Conservation (phyloP, 2,797 vertebrate genomes). For the Enteromius anoplus region DNA sequence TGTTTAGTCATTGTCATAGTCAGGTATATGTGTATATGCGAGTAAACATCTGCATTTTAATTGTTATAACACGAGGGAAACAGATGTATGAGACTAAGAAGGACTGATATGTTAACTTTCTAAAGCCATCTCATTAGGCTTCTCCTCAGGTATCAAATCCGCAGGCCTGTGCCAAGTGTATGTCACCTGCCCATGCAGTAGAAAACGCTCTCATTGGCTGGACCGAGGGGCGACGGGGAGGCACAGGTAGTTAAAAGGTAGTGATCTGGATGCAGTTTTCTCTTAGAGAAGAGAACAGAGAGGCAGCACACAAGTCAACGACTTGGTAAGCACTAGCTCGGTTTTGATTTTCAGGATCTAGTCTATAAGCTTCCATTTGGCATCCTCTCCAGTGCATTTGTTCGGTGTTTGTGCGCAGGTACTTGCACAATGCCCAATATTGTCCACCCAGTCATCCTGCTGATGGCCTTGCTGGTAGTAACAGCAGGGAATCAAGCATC, state of each 20-base stretch:
- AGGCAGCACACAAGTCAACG: constrained; percentile 56
- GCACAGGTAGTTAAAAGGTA: constrained; percentile 71
- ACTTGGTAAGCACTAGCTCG: constrained; percentile 63
- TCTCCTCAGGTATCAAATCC: constrained; percentile 72
- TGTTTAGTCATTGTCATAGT: neutral
- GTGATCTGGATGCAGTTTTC: constrained; percentile 49
- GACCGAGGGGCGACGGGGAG: constrained; percentile 51
- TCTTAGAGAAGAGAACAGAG: constrained; percentile 61
- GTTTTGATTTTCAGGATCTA: neutral
- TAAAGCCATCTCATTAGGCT: constrained; percentile 65
- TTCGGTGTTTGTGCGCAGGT: constrained; percentile 9
- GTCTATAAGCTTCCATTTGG: neutral
- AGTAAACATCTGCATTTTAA: constrained; percentile 20
- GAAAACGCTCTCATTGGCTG: constrained; percentile 63
- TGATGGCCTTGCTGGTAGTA: constrained; percentile 63
- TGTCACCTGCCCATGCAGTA: constrained; percentile 63
- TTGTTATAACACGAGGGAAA: constrained; percentile 20
- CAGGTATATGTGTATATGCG: neutral
- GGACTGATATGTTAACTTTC: constrained; percentile 64
- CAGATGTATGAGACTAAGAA: constrained; percentile 53
- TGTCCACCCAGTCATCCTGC: constrained; percentile 60
- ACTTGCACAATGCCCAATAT: constrained; percentile 65
- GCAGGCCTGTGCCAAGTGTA: constrained; percentile 68
- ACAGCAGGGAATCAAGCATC: constrained; percentile 59
- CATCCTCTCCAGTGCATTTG: neutral